Evolutionary conservation across 2,888 invertebrate species (phyloP), one percentile per base, ranked within the genome.

Genomic region (Thereva nobilitata): DNA sequence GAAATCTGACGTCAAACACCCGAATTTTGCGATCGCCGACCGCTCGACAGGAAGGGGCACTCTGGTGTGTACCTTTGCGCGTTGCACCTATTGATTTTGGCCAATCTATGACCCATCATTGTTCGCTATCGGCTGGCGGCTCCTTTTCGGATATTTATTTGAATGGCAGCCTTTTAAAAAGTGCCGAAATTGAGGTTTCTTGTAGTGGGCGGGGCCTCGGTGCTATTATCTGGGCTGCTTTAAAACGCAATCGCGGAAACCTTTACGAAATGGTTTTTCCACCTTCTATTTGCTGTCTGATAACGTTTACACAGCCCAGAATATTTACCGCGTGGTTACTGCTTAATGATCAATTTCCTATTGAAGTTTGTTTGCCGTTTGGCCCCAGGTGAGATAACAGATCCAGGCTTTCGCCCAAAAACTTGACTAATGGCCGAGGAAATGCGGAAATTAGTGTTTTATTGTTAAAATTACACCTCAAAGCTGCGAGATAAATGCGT

Each of bases 311-410:
- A 59, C 59, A 47, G 59, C 34, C 38, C 37, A 35, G 37, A 59
- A 49, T 50, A 61, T 50, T 61, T 50, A 61, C 42, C 34, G 49
- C 34, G 49, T 2, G 23, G 61, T 50, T 61, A 50, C 61, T 61
- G 61, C 49, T 40, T 61, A 61, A 61, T 61, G 61, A 50, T 40
- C 50, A 61, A 61, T 61, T 61, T 61, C 61, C 61, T 38, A 50
- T 23, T 12, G 40, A 41, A 41, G 49, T 50, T 50, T 61, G 50
- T 61, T 61, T 61, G 50, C 23, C 23, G 23, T 23, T 23, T 23
- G 23, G 23, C 23, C 23, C 23, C 23, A 23, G 40, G 40, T 34
- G 61, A n/a, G 61, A 61, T 61, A 61, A 61, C 37, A 61, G n/a
- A n/a, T n/a, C n/a, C n/a, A n/a, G 50, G 10, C 38, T 40, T 44